These are phyloP conservation scores for Balaeniceps rex DNA, from an alignment of 2,113 vertebrate species.

Conservation along the genomic window DNA sequence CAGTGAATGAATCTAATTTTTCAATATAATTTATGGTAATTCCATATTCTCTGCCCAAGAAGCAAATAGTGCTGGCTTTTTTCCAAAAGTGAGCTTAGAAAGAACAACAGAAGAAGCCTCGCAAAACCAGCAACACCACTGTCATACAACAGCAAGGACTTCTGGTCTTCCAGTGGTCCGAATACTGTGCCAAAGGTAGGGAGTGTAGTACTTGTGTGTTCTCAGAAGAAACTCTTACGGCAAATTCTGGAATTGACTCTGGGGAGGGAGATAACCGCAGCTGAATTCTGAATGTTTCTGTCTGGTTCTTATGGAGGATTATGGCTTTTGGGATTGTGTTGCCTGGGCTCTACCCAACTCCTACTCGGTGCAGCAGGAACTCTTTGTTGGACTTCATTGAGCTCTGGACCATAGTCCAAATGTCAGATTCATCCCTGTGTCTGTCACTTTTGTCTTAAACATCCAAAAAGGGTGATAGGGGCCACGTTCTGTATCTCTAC, in stretches of 20 bases:
- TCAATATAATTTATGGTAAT: slow-evolving; percentile 82
- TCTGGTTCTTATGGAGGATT: background rate
- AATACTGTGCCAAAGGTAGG: background rate
- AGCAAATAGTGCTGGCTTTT: slow-evolving; percentile 67
- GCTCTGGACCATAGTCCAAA: background rate
- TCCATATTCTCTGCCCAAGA: slow-evolving; percentile 75
- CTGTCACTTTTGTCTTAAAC: background rate
- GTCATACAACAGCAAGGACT: background rate
- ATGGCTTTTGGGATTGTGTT: background rate
- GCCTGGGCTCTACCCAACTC: background rate
- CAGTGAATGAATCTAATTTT: slow-evolving; percentile 82
- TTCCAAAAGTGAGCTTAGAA: slow-evolving; percentile 44
- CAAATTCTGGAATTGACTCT: background rate
- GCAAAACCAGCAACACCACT: background rate
- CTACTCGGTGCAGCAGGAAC: background rate
- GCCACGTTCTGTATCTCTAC: rapidly evolving
- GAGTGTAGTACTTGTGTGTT: background rate
- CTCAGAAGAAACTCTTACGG: background rate
- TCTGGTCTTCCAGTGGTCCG: background rate
- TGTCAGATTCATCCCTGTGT: background rate
- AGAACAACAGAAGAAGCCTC: background rate
- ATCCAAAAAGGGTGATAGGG: background rate
- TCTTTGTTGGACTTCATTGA: background rate
- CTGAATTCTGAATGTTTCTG: background rate
- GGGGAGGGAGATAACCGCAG: background rate